Evolutionary conservation across 2,113 vertebrate species (phyloP), one percentile per base, ranked within the genome.

Genomic region (Cephalopterus ornatus): DNA sequence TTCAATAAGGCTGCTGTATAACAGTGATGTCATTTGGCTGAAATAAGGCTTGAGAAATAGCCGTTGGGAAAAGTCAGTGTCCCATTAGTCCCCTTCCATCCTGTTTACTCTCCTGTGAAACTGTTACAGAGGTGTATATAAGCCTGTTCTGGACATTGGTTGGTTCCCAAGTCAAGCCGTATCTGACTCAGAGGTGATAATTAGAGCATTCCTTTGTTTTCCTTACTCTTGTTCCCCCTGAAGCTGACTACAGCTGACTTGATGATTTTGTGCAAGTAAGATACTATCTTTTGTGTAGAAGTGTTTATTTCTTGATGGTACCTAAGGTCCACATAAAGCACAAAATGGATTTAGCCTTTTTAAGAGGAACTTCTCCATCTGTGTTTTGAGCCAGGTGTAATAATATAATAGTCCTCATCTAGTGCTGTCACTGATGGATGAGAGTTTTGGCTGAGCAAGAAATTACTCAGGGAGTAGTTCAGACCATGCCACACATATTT

Each of bases 401-500:
- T 75, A 63, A 86, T 56, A 32, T 32, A 42, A 58, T 50, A 67
- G 42, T 41, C 33, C 21, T 85, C 47, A 19, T 35, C 37, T 30
- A 55, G 37, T 68, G 68, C 59, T 87, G 62, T 85, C 80, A 46
- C 61, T 81, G 86, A 87, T 56, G 70, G 82, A 89, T 79, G 83
- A 80, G 46, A 80, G 32, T 75, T 94, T 89, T 94, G 80, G 73
- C 90, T 73, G 52, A 89, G 83, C 50, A 78, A 72, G 52, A 53
- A 53, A 88, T 85, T 93, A 91, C 52, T 67, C 95, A 95, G 46
- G 68, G 73, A 94, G 66, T 37, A 92, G 74, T 78, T 71, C 80
- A 93, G 62, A 65, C 76, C 65, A 33, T 90, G 73, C 76, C 93
- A 88, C 76, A 63, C 41, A 2, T 79, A 62, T 46, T 94, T 87